phyloP scores from a whole-genome alignment of 1,140 invertebrate species.

The Panagrolaimus sp. region DNA sequence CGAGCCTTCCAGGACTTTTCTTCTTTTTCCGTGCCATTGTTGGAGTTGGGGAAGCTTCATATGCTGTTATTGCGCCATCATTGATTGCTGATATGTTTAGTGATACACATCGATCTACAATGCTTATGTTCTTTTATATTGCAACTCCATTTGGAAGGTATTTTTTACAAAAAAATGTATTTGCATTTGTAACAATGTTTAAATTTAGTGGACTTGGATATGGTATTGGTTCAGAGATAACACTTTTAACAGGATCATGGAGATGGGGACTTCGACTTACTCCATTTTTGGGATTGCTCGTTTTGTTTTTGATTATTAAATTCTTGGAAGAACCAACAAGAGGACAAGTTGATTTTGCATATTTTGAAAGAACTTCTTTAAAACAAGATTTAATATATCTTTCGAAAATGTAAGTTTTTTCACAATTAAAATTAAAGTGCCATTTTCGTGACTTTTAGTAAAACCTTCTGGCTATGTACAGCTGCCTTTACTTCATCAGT shows the following conservation, averaged over 20 bases:
- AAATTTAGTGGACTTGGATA: constrained; percentile 84
- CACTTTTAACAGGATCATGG: constrained; percentile 62
- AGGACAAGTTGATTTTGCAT: background rate
- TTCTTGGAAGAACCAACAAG: background rate
- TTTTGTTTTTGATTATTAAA: background rate
- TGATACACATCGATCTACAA: constrained; percentile 70
- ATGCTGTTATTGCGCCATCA: constrained; percentile 94
- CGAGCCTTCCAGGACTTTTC: constrained; percentile 66
- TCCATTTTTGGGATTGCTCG: background rate
- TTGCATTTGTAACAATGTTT: constrained; percentile 62
- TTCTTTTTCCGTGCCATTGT: constrained; percentile 78
- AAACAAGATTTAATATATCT: background rate
- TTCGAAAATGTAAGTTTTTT: background rate
- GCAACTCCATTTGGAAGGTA: constrained; percentile 88
- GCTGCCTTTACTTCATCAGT: background rate
- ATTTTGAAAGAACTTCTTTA: background rate
- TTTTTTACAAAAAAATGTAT: background rate
- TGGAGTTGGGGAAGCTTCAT: constrained; percentile 86
- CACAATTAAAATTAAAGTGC: background rate
- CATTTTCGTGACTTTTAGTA: background rate
- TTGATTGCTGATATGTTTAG: constrained; percentile 90
- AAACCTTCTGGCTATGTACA: background rate
- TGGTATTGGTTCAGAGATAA: constrained; percentile 80
- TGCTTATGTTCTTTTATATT: constrained; percentile 94
- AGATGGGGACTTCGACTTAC: constrained; percentile 2